Evolutionary conservation across 2,113 vertebrate genomes (phyloP).

Genomic region (Vulpes lagopus): DNA sequence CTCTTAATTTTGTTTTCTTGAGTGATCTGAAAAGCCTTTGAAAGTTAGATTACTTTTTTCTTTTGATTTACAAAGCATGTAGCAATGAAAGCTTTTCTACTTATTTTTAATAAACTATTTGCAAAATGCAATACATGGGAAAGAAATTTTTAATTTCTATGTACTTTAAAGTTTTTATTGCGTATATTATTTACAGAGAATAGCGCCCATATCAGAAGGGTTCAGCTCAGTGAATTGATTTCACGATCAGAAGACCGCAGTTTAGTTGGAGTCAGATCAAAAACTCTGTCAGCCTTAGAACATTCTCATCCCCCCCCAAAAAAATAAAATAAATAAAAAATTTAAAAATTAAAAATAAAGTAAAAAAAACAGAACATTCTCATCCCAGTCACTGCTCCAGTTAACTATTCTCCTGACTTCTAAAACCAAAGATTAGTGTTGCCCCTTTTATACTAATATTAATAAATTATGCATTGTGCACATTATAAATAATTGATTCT

Average conservation of each 20-base stretch:
- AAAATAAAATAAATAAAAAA: no score
- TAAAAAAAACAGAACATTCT: background rate
- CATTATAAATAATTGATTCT: background rate
- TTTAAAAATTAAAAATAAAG: no score
- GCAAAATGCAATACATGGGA: background rate
- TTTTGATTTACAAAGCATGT: background rate
- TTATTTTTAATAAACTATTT: background rate
- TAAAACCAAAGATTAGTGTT: background rate
- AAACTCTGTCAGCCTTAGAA: background rate
- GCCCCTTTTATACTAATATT: background rate
- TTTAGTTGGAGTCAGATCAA: background rate
- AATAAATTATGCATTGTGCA: background rate
- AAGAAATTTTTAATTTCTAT: background rate
- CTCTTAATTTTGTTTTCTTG: background rate
- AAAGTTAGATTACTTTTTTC: background rate
- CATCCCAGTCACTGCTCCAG: background rate
- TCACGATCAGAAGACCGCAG: background rate
- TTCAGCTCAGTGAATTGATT: background rate
- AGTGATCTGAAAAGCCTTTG: background rate
- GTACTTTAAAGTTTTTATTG: background rate
- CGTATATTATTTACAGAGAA: background rate
- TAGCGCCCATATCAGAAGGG: background rate
- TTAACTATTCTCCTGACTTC: background rate
- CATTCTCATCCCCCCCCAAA: background rate
- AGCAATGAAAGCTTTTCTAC: background rate